Evolutionary conservation across 2,797 vertebrate genomes (phyloP), one percentile per base, ranked within the genome.

Genomic region (Centropyge bicolor): DNA sequence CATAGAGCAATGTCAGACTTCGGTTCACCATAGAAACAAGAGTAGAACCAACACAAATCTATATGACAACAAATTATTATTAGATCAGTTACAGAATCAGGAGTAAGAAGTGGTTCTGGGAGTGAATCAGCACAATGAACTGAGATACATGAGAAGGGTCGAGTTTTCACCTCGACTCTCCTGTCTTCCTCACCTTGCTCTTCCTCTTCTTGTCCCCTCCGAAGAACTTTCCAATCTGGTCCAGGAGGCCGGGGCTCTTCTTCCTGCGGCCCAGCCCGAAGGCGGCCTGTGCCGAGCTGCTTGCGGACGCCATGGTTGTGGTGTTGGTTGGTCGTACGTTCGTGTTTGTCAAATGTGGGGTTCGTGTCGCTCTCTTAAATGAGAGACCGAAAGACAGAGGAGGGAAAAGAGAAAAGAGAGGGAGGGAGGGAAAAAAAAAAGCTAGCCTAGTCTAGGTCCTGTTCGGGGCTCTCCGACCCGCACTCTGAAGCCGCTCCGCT

Each of bases 191-290:
- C 98, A 99, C 98, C 98, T 99, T 99, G 95, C 97, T 97, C 96
- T 98, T 97, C 91, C 96, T 98, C 95, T 97, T 97, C 90, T 96
- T 97, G 93, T 99, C 98, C 70, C 96, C 97, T 90, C 97, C 96
- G 93, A 99, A 99, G 97, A 99, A 97, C 87, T 96, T 98, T 86
- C 98, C 98, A 86, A 99, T 96, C 91, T 98, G 98, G 94, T 99
- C 98, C 91, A 99, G 95, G 85, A 99, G 91, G 84, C 97, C 96
- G 1, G 97, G 96, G 95, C 94, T 97, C 95, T 98, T 97, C 97
- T 97, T 97, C 89, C 95, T 93, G 14, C 96, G 94, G 80, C 95
- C 94, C 86, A 96, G 84, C 52, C 95, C 93, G 74, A 95, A 95
- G 86, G 94, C 87, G 43, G 95, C 93, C 93, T 97, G 97, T 93